These are phyloP conservation scores for Microvelia longipes DNA, from an alignment of 1,140 invertebrate genomes.

Conservation along the genomic window DNA sequence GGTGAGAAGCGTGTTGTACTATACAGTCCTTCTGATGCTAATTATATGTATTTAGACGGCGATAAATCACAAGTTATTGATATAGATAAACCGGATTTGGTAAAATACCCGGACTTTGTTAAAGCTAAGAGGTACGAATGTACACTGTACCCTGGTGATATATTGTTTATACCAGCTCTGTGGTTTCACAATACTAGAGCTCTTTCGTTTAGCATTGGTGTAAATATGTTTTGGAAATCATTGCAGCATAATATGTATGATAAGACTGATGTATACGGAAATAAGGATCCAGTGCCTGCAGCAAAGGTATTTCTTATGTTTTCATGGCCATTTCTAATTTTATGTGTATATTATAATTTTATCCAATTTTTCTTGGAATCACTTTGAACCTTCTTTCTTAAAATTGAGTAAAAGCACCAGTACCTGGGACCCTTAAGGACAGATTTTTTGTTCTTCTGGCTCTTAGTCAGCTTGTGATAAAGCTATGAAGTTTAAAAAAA, in stretches of 20 bases:
- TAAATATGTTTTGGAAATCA: constrained; percentile 46
- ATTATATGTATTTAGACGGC: constrained; percentile 39
- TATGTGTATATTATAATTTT: neutral
- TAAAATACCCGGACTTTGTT: constrained; percentile 36
- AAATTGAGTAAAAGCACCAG: neutral
- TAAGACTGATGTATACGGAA: constrained; percentile 41
- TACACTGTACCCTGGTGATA: constrained; percentile 37
- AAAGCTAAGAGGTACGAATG: constrained; percentile 31
- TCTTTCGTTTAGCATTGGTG: constrained; percentile 36
- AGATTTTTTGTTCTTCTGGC: too few species aligned
- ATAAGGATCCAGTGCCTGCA: constrained; percentile 37
- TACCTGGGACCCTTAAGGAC: neutral
- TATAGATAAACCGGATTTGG: constrained; percentile 35
- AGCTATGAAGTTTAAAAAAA: too few species aligned
- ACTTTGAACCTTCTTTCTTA: constrained; percentile 8
- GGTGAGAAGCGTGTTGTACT: constrained; percentile 38
- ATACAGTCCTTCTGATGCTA: constrained; percentile 36
- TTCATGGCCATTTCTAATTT: neutral
- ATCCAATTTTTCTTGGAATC: neutral
- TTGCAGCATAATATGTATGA: constrained; percentile 34
- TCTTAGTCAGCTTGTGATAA: too few species aligned
- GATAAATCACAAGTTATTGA: constrained; percentile 43
- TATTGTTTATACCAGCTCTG: constrained; percentile 44
- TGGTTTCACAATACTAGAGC: constrained; percentile 45
- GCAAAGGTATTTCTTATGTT: constrained; percentile 27